These are phyloP conservation scores for Sciurus vulgaris DNA, from an alignment of 2,797 vertebrate species.

Conservation along the genomic window DNA sequence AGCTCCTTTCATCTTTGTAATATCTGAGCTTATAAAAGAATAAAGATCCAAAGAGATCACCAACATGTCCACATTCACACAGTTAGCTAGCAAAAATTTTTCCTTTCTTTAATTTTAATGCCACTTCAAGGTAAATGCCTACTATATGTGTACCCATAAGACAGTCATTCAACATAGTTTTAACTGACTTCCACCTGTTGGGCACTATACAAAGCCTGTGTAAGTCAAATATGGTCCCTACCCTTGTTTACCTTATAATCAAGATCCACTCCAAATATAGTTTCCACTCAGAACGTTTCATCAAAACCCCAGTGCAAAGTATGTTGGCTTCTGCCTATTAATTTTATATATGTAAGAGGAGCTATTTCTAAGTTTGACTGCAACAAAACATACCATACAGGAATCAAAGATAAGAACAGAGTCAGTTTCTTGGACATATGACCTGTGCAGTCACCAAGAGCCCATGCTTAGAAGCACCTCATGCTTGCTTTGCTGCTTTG, in stretches of 20 bases:
- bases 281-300: not conserved
- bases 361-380: not conserved
- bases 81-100: not conserved
- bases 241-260: not conserved
- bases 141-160: not conserved
- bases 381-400: not conserved
- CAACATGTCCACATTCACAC: not conserved
- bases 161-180: not conserved
- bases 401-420: not conserved
- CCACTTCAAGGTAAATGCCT: not conserved
- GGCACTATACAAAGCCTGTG: not conserved
- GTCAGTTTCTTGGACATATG: not conserved
- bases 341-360: not conserved
- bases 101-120: constrained; percentile 55
- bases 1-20: not conserved
- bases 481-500: not conserved
- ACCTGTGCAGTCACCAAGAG: not conserved
- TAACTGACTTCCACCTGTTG: not conserved
- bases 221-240: not conserved
- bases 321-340: not conserved
- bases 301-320: not conserved
- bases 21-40: not conserved
- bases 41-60: not conserved
- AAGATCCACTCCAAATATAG: not conserved
- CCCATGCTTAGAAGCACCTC: not conserved